Evolutionary conservation across 2,113 vertebrate genomes (phyloP), one percentile per base, ranked within the genome.

Genomic region (Hassar affinis): DNA sequence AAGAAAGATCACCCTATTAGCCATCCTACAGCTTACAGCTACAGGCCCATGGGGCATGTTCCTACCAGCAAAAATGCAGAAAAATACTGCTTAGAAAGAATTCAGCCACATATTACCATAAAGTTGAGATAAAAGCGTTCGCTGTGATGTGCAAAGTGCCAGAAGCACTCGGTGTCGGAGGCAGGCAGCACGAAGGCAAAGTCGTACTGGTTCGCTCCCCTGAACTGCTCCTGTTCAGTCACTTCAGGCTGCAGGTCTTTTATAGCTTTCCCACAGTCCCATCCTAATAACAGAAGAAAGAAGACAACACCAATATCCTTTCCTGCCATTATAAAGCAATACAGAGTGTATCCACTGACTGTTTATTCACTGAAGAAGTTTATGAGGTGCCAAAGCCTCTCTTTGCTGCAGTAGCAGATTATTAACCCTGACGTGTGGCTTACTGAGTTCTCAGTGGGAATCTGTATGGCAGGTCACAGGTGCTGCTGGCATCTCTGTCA

Each of bases 51-150:
- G 11, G 27, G 7, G 72, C 8, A 75, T 15, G 22, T 75, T 10
- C n/a, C 2, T 20, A n/a, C 5, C 4, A 68, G 47, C 15, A 51
- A 52, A 25, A 27, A 42, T 30, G 27, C 4, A 68, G 27, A 4
- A 69, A 25, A 15, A 80, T 1, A 17, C 54, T 42, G 1, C 6
- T 18, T 3, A 42, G 35, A 3, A 52, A 52, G 20, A 22, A 52
- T 54, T 35, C 27, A 33, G 27, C 27, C 27, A 33, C 1, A 42
- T 45, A 95, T 93, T 69, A 96, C 97, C 96, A 97, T 95, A 0
- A 96, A 99, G 89, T 87, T 95, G 86, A 99, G 95, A 90, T 95
- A 99, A 92, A 99, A 97, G 14, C 42, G 93, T 35, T 97, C 96
- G 0, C 89, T 92, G 1, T 89, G 90, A 59, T 96, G 94, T 0